phyloP scores from a whole-genome alignment of 2,888 invertebrate species.

The Trachelus iudaicus region DNA sequence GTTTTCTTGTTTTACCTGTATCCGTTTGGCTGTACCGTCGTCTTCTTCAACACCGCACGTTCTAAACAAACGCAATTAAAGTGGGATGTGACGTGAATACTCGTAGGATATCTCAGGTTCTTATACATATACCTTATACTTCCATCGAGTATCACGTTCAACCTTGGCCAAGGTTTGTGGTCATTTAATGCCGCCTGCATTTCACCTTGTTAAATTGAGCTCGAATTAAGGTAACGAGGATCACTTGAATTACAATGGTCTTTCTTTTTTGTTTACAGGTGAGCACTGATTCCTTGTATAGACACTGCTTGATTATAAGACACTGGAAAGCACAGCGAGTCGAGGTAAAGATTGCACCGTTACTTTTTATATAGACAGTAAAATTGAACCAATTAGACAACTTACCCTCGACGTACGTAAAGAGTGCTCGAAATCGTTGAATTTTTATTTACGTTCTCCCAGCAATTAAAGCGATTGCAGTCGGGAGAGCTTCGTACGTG shows the following conservation, averaged over 20 bases:
- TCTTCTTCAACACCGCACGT: constrained; percentile 12
- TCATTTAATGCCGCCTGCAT: background rate
- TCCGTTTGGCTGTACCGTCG: background rate
- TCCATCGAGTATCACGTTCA: background rate
- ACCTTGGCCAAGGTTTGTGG: background rate
- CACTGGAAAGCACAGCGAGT: background rate
- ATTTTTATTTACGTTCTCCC: background rate
- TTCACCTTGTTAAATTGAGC: background rate
- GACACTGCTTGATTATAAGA: background rate
- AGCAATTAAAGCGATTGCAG: background rate
- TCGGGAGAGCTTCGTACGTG: background rate
- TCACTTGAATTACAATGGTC: background rate
- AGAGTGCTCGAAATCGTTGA: background rate
- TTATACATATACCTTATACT: background rate
- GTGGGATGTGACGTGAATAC: constrained; percentile 36
- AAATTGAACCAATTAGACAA: background rate
- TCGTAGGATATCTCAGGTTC: constrained; percentile 14
- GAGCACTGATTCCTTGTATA: background rate
- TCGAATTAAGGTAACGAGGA: background rate
- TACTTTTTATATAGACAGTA: background rate
- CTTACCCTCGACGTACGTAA: background rate
- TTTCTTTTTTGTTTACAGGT: background rate
- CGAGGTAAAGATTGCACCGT: background rate
- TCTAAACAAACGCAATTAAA: constrained; percentile 43
- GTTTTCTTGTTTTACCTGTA: background rate